phyloP scores from a whole-genome alignment of 1,140 invertebrate species.

The Ceratina australensis region DNA sequence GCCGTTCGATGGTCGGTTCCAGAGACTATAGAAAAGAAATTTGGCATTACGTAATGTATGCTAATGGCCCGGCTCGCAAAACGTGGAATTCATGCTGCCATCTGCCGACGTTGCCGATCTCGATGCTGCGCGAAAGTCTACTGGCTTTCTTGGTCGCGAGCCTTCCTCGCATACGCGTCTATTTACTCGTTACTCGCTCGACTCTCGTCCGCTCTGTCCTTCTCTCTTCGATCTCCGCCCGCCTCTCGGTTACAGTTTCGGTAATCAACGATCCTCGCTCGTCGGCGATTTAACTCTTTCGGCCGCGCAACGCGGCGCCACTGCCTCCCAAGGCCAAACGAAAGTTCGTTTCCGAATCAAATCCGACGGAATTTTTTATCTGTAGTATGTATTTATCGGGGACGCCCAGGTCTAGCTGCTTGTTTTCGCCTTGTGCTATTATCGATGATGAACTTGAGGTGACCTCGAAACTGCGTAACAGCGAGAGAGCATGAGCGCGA shows the following conservation, averaged over 20 bases:
- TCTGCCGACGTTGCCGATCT: slow-evolving; percentile 53
- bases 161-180: slow-evolving; percentile 37
- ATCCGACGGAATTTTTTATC: slow-evolving; percentile 66
- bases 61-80: slow-evolving; percentile 27
- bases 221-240: neutral
- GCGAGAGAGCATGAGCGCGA: slow-evolving; percentile 33
- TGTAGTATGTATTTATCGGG: slow-evolving; percentile 71
- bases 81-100: slow-evolving; percentile 52
- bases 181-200: slow-evolving; percentile 52
- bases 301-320: slow-evolving; percentile 9
- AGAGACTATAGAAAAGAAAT: slow-evolving; percentile 33
- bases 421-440: slow-evolving; percentile 76
- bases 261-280: slow-evolving; percentile 49
- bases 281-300: slow-evolving; percentile 50
- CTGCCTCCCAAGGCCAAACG: slow-evolving; percentile 65
- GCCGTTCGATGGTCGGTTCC: neutral
- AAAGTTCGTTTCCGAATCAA: slow-evolving; percentile 65
- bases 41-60: slow-evolving; percentile 48
- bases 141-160: slow-evolving; percentile 20
- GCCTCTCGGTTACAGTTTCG: slow-evolving; percentile 30
- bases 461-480: slow-evolving; percentile 76
- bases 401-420: slow-evolving; percentile 75
- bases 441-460: slow-evolving; percentile 79
- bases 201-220: slow-evolving; percentile 14
- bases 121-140: slow-evolving; percentile 37